Evolutionary conservation across 2,113 vertebrate genomes (phyloP).

Genomic region (Labeo rohita): DNA sequence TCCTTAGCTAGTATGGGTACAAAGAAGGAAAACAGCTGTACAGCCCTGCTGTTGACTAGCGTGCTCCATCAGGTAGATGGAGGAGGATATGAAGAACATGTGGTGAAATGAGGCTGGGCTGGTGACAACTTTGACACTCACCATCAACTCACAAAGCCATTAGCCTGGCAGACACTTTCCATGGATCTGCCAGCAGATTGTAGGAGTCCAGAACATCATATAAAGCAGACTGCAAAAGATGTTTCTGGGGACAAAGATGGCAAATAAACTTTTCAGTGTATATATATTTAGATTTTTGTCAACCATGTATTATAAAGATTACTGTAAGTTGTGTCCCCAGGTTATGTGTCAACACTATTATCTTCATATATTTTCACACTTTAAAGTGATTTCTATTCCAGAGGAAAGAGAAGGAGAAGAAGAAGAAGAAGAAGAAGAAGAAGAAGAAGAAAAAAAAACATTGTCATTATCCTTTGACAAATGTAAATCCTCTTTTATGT

Average conservation of each 20-base stretch:
- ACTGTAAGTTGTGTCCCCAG: not conserved
- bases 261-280: slow-evolving; percentile 13
- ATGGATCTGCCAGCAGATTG: slow-evolving; percentile 62
- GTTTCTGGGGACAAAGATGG: slow-evolving; percentile 62
- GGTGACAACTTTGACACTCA: slow-evolving; percentile 60
- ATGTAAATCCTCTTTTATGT: not conserved
- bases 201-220: slow-evolving; percentile 64
- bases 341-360: not conserved
- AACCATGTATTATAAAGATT: not conserved
- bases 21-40: slow-evolving; percentile 63
- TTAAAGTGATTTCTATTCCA: not conserved
- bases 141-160: slow-evolving; percentile 61
- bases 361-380: not conserved
- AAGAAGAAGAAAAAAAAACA: too few species aligned
- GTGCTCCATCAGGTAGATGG: slow-evolving; percentile 64
- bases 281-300: not conserved
- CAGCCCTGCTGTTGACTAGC: slow-evolving; percentile 60
- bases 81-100: slow-evolving; percentile 66
- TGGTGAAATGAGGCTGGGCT: slow-evolving; percentile 65
- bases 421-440: too few species aligned
- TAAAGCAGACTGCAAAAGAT: slow-evolving; percentile 61
- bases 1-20: slow-evolving; percentile 59
- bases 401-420: not conserved
- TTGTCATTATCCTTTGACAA: too few species aligned
- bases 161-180: slow-evolving; percentile 61